Percentiles rank a stretch among this genome's conserved stretches.
phyloP scores from a whole-genome alignment of 2,888 invertebrate genomes.

The Ommatoiulus sabulosus region DNA sequence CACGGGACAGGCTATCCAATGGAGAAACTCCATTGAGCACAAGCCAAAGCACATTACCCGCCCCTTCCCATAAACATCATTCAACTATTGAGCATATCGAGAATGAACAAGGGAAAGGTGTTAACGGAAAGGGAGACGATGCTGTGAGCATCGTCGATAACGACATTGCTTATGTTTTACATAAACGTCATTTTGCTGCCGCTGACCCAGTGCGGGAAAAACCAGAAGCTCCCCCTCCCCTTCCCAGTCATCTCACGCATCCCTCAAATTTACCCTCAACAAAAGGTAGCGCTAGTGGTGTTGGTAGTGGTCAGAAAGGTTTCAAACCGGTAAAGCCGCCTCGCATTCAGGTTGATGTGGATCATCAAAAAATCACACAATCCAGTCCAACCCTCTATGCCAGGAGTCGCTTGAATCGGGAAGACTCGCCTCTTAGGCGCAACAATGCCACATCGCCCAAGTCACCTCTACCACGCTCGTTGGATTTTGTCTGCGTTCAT shows the following conservation, averaged over 20 bases:
- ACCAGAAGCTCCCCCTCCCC: conserved; percentile 38
- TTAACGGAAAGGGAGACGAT: conserved; percentile 38
- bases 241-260: conserved; percentile 45
- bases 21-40: neutral
- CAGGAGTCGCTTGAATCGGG: conserved; percentile 57
- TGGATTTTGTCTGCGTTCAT: conserved; percentile 59
- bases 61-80: conserved; percentile 6
- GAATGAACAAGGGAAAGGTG: conserved; percentile 48
- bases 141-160: conserved; percentile 62
- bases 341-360: conserved; percentile 51
- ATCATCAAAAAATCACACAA: conserved; percentile 58
- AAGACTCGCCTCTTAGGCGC: conserved; percentile 23
- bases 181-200: conserved; percentile 61
- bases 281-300: neutral
- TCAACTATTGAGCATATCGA: conserved; percentile 23
- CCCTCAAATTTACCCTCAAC: neutral
- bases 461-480: conserved; percentile 53
- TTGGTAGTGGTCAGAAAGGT: neutral
- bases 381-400: conserved; percentile 60
- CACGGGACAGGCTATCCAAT: neutral
- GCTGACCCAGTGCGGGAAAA: neutral
- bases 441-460: conserved; percentile 50
- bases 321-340: conserved; percentile 41
- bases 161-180: conserved; percentile 67
- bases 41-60: neutral